Conservation (phyloP, 2,888 invertebrate species). For the Alentia gelatinosa region DNA sequence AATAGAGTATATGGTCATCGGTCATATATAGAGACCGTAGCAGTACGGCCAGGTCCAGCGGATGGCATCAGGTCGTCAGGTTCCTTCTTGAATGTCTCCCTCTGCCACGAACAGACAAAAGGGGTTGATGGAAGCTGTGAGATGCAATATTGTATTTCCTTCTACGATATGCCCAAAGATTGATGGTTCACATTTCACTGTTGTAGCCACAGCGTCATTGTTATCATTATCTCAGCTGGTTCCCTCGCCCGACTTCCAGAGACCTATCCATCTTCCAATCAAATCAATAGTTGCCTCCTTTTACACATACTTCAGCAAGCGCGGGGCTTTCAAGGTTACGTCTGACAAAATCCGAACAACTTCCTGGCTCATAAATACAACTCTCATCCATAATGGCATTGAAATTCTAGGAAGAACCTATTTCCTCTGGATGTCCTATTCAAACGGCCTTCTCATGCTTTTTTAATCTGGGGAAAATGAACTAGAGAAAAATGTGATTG, state of each 20-base stretch:
- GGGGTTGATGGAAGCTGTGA: not conserved
- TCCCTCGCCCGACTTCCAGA: not conserved
- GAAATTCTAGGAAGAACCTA: not conserved
- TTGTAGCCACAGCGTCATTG: not conserved
- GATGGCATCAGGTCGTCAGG: not conserved
- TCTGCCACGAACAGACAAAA: not conserved
- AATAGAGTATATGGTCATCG: not conserved
- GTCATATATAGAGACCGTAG: no score
- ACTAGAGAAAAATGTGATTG: not conserved
- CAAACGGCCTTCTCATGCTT: not conserved
- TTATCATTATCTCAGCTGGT: constrained; percentile 13
- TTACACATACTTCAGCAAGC: not conserved
- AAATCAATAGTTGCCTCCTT: not conserved
- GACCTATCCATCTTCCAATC: not conserved
- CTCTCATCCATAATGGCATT: not conserved
- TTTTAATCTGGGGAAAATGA: not conserved
- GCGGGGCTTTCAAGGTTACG: constrained; percentile 1
- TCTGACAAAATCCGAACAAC: not conserved
- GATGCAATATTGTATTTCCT: not conserved
- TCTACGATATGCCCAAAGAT: not conserved
- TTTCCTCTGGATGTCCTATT: not conserved
- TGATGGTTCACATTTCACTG: not conserved
- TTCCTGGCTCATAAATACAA: not conserved
- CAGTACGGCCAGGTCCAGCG: not conserved
- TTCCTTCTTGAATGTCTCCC: not conserved